Evolutionary conservation across 2,888 invertebrate genomes (phyloP).

Genomic region (Eupithecia subumbrata): DNA sequence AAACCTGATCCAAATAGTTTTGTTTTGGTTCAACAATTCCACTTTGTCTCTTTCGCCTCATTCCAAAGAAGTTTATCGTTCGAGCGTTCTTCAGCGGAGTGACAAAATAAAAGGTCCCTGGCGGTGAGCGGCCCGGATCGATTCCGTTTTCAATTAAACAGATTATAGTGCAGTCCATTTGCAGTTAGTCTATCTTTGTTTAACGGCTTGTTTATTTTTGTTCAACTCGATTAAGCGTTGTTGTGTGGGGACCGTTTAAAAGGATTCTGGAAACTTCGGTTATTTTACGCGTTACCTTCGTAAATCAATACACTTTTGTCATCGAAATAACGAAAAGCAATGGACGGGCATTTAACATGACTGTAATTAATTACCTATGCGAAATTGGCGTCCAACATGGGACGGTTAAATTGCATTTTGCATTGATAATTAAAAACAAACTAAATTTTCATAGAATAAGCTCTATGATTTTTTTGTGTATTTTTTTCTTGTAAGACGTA

Average conservation of each 20-base stretch:
- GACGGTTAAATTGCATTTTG: neutral
- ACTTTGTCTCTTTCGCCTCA: slow-evolving; percentile 27
- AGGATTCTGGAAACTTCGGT: slow-evolving; percentile 3
- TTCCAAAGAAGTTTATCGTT: slow-evolving; percentile 29
- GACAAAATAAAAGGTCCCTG: slow-evolving; percentile 16
- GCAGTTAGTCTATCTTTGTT: slow-evolving; percentile 29
- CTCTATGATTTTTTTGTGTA: no score
- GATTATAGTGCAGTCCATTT: slow-evolving; percentile 25
- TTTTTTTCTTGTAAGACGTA: neutral
- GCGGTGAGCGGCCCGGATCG: slow-evolving; percentile 17
- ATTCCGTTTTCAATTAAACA: slow-evolving; percentile 32
- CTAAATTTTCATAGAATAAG: no score
- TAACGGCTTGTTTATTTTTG: slow-evolving; percentile 19
- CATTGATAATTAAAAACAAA: neutral
- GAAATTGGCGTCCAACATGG: slow-evolving; percentile 3
- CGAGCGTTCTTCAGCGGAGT: slow-evolving; percentile 23
- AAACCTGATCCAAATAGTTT: slow-evolving; percentile 14
- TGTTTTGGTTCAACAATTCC: slow-evolving; percentile 27
- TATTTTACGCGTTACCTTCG: neutral
- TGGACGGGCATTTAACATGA: neutral
- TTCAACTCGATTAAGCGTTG: slow-evolving; percentile 15
- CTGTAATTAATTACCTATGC: neutral
- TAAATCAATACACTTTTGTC: neutral
- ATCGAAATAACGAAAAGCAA: neutral
- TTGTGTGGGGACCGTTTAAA: slow-evolving; percentile 12